Percentiles rank a stretch among this genome's conserved stretches.
Conservation (phyloP, 1,140 invertebrate species). For the Papilio dardanus region DNA sequence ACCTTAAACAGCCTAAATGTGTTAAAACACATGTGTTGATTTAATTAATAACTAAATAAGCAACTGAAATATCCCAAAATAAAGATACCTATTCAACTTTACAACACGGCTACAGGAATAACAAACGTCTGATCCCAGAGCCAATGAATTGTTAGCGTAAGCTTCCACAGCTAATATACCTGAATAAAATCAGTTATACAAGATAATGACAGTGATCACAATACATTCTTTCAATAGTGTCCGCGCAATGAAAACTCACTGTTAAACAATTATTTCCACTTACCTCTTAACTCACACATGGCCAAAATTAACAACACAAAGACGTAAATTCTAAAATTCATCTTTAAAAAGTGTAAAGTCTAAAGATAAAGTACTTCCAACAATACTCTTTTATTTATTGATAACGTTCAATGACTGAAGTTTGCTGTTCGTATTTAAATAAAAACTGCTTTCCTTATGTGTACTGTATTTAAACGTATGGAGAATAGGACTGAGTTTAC, state of each 20-base stretch:
- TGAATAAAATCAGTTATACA: too few relatives aligned
- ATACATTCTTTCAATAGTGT: neutral
- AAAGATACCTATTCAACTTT: neutral
- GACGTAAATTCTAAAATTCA: constrained; percentile 3
- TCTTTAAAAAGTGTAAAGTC: neutral
- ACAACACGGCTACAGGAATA: too few relatives aligned
- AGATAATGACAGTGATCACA: too few relatives aligned
- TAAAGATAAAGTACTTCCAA: constrained; percentile 20
- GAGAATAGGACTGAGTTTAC: neutral
- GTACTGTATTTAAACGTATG: constrained; percentile 4
- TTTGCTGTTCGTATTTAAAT: constrained; percentile 22
- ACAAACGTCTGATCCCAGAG: too few relatives aligned
- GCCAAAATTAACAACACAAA: neutral
- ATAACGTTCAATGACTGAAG: constrained; percentile 22
- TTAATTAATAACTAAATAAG: too few relatives aligned
- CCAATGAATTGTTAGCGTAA: too few relatives aligned
- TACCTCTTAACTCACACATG: neutral
- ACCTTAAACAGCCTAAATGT: neutral
- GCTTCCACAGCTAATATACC: too few relatives aligned
- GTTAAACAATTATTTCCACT: neutral
- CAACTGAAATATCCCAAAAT: too few relatives aligned
- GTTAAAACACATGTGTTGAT: too few relatives aligned
- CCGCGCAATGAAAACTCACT: neutral
- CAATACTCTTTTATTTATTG: constrained; percentile 22
- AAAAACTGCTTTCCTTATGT: constrained; percentile 20